A percentile compares a stretch with the other conserved stretches of the same genome.
phyloP scores from a whole-genome alignment of 2,888 invertebrate species.

The Torymus auratus region DNA sequence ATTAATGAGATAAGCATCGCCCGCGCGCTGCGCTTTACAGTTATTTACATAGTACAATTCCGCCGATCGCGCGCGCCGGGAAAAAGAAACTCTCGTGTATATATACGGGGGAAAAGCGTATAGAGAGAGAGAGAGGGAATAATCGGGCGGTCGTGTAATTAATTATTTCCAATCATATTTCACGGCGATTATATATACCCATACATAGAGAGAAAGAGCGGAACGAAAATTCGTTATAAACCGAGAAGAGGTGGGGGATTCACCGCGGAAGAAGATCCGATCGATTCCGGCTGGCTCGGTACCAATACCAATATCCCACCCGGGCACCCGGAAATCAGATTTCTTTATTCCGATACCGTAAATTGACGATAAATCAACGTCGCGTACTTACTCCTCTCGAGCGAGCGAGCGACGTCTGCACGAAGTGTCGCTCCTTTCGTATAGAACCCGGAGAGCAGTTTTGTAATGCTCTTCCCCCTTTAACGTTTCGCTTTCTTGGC shows the following conservation, averaged over 20 bases:
- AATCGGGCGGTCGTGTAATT: constrained; percentile 28
- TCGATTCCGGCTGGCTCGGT: constrained; percentile 45
- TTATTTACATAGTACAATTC: constrained; percentile 46
- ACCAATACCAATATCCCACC: constrained; percentile 44
- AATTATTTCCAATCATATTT: constrained; percentile 51
- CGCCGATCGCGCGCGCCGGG: too few relatives aligned
- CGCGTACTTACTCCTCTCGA: constrained; percentile 22
- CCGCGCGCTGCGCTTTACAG: constrained; percentile 30
- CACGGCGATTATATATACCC: constrained; percentile 1
- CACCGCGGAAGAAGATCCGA: constrained; percentile 40
- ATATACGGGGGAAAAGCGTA: background rate
- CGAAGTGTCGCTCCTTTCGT: too few relatives aligned
- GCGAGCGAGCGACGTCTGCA: too few relatives aligned
- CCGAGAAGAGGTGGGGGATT: too few relatives aligned
- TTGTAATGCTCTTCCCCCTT: background rate
- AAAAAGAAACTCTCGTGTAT: background rate
- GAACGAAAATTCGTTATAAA: constrained; percentile 37
- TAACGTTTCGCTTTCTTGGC: background rate
- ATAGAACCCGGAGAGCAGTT: too few relatives aligned
- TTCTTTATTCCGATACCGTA: constrained; percentile 58
- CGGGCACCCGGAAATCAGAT: constrained; percentile 57
- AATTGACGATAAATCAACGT: constrained; percentile 61
- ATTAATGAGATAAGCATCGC: constrained; percentile 54
- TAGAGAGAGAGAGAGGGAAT: background rate
- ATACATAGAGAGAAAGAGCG: background rate